These are phyloP conservation scores for Diadegma fenestrale DNA, from an alignment of 2,888 invertebrate species.

Conservation along the genomic window DNA sequence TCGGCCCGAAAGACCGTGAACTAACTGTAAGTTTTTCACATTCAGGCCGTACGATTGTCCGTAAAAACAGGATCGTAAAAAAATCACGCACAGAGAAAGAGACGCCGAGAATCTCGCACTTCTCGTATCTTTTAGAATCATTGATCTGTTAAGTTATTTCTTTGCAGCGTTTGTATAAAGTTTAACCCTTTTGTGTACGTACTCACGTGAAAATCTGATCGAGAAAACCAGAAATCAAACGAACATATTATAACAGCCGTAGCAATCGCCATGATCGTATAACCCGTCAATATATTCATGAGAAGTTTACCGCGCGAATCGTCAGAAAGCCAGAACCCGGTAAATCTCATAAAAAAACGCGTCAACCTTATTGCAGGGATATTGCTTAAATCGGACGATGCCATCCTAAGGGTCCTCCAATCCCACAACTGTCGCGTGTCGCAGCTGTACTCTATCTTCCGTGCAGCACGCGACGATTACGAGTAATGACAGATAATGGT, in stretches of 20 bases:
- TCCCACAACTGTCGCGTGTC: slow-evolving; percentile 33
- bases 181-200: not conserved
- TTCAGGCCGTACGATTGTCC: not conserved
- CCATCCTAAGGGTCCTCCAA: slow-evolving; percentile 24
- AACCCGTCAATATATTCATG: slow-evolving; percentile 54
- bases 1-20: not conserved
- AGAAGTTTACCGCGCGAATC: slow-evolving; percentile 37
- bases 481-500: slow-evolving; percentile 42
- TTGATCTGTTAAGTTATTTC: not conserved
- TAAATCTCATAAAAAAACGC: slow-evolving; percentile 66
- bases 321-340: slow-evolving; percentile 70
- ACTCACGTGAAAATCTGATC: slow-evolving; percentile 70
- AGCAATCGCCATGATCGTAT: slow-evolving; percentile 55
- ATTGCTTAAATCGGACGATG: slow-evolving; percentile 34
- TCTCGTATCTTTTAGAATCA: not conserved
- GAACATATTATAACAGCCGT: slow-evolving; percentile 52
- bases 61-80: not conserved
- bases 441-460: not conserved
- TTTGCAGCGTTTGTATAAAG: not conserved
- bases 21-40: not conserved
- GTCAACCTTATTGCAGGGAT: slow-evolving; percentile 63
- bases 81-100: not conserved
- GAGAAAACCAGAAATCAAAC: slow-evolving; percentile 59
- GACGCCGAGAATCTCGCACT: not conserved
- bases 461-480: slow-evolving; percentile 45